These are phyloP conservation scores for Molanna angustata DNA, from an alignment of 2,888 invertebrate species.

Conservation along the genomic window DNA sequence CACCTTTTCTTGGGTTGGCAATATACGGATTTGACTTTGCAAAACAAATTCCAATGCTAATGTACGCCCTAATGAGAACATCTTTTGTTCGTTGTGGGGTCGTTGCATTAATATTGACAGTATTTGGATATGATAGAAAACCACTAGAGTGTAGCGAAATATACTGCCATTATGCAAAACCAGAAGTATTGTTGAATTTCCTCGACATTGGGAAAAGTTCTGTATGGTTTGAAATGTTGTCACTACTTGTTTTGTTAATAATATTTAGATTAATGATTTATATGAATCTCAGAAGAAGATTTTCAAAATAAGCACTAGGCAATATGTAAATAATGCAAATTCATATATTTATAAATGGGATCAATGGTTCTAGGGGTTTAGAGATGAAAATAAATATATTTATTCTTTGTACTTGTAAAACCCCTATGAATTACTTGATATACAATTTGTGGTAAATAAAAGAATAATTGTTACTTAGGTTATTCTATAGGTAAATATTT, in stretches of 20 bases:
- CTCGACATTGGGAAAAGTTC: conserved; percentile 58
- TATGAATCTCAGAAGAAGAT: conserved; percentile 56
- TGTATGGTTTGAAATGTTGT: conserved; percentile 55
- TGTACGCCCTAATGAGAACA: conserved; percentile 62
- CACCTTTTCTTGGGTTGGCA: conserved; percentile 64
- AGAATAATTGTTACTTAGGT: no score
- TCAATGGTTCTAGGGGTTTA: no score
- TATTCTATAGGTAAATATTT: no score
- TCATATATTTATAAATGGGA: no score
- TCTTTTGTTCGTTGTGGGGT: conserved; percentile 66
- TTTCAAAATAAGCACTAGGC: conserved; percentile 38
- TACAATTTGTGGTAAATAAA: no score
- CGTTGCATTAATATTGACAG: conserved; percentile 59
- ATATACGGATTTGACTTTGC: conserved; percentile 72
- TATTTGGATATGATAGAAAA: conserved; percentile 61
- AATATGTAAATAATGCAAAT: no score
- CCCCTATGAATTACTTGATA: no score
- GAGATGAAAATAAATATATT: no score
- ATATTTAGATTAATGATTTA: conserved; percentile 58
- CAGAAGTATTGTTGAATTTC: conserved; percentile 59
- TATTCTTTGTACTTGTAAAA: no score
- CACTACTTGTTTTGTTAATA: conserved; percentile 53
- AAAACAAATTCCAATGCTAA: conserved; percentile 56
- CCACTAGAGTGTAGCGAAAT: conserved; percentile 57
- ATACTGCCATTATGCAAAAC: conserved; percentile 66